A percentile compares a stretch with the other conserved stretches of the same genome.
Evolutionary conservation across 1,140 invertebrate genomes (phyloP).

Genomic region (Metopolophium dirhodum): DNA sequence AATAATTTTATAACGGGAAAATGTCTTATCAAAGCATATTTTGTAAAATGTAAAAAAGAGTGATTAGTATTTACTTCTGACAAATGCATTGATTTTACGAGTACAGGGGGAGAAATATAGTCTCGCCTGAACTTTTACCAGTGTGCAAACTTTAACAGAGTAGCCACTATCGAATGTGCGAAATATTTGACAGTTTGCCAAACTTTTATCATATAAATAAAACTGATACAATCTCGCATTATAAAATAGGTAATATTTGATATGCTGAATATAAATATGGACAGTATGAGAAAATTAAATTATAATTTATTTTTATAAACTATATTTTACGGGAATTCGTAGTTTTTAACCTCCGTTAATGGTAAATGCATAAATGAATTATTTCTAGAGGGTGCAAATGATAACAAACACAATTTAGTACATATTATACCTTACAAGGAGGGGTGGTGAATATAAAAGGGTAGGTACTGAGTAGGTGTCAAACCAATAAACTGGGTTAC

Average conservation of each 20-base stretch:
- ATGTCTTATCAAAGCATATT: slow-evolving; percentile 40
- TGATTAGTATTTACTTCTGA: slow-evolving; percentile 29
- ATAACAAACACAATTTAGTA: too few species aligned
- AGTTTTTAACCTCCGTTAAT: background rate
- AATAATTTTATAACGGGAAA: background rate
- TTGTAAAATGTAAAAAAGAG: background rate
- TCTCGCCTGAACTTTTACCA: slow-evolving; percentile 37
- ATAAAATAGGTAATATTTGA: background rate
- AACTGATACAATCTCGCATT: background rate
- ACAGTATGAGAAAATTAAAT: background rate
- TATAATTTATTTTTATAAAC: background rate
- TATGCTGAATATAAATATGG: background rate
- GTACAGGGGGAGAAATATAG: background rate
- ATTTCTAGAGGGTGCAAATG: too few species aligned
- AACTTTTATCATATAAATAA: background rate
- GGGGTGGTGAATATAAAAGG: too few species aligned
- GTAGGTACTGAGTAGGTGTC: too few species aligned
- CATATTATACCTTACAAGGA: too few species aligned
- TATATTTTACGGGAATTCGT: background rate
- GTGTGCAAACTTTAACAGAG: slow-evolving; percentile 56
- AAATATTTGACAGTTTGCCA: slow-evolving; percentile 29
- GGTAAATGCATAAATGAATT: background rate
- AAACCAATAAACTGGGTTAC: too few species aligned
- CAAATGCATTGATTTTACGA: slow-evolving; percentile 46
- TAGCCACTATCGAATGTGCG: slow-evolving; percentile 42